A percentile compares a stretch with the other conserved stretches of the same genome.
These are phyloP conservation scores for Drosophila punjabiensis DNA, from an alignment of 1,140 invertebrate species.

Conservation along the genomic window DNA sequence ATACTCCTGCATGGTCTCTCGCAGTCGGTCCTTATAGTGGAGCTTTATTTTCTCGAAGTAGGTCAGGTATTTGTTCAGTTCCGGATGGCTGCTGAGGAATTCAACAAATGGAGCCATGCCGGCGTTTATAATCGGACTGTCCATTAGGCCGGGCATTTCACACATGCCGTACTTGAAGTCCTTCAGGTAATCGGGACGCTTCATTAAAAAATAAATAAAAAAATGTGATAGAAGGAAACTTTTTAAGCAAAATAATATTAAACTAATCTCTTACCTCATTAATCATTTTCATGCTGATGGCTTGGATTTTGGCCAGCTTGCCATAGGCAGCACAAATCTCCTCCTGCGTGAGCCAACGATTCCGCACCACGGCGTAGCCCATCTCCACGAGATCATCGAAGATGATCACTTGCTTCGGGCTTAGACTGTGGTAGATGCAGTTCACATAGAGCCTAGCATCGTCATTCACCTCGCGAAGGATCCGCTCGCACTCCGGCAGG, in stretches of 20 bases:
- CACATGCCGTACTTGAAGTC: constrained; percentile 32
- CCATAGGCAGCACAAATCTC: constrained; percentile 45
- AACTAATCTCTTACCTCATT: constrained; percentile 26
- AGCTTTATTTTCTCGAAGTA: constrained; percentile 37
- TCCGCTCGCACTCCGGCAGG: constrained; percentile 56
- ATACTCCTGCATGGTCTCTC: constrained; percentile 37
- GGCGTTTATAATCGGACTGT: constrained; percentile 32
- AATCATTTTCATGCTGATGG: constrained; percentile 50
- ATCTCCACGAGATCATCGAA: constrained; percentile 63
- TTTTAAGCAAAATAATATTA: not conserved
- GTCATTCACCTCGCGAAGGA: constrained; percentile 46
- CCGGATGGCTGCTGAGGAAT: constrained; percentile 36
- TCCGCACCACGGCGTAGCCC: constrained; percentile 56
- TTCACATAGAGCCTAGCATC: constrained; percentile 27
- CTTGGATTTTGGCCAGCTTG: constrained; percentile 67
- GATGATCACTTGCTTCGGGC: constrained; percentile 51
- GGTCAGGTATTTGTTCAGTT: constrained; percentile 52
- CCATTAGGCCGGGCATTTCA: constrained; percentile 16
- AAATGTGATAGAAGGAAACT: fast-evolving
- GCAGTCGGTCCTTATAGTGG: constrained; percentile 7
- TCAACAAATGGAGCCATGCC: constrained; percentile 41
- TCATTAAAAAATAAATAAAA: not conserved
- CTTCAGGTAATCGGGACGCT: constrained; percentile 44
- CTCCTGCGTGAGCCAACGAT: constrained; percentile 28
- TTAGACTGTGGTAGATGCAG: constrained; percentile 55